Evolutionary conservation across 2,888 invertebrate species (phyloP), one percentile per base, ranked within the genome.

Genomic region (Paralinhomoeus sp.): DNA sequence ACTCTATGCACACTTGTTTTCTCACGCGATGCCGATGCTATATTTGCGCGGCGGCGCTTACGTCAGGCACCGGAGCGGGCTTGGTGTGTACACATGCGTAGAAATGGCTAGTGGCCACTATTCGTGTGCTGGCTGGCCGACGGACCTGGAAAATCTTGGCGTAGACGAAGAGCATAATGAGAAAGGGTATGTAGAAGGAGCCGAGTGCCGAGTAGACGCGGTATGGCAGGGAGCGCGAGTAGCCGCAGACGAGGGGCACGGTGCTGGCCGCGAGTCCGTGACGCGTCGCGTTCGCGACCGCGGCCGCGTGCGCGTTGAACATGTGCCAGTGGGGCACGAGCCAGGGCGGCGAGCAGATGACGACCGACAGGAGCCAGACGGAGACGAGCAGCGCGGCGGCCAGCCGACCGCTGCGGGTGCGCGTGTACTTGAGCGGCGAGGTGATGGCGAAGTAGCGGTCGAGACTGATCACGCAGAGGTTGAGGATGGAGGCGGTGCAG

Each of bases 131-230:
- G n/a, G n/a, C n/a, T n/a, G n/a, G n/a, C n/a, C n/a, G n/a, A n/a
- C 27, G 7, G 12, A 27, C 27, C n/a, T 54, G 49, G 47, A 61
- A 60, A 18, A 59, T 57, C 31, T 58, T 58, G 52, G 60, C 58
- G 47, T 65, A 65, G 33, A 67, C 64, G 36, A 57, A 62, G 1
- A 62, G 53, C 64, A 65, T 66, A n/a, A 65, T 61, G 37, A 61
- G 45, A 37, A 64, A 50, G 2, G 65, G 65, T 24, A 65, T 53
- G 50, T 63, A 65, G 51, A 67, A 65, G 20, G 66, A 66, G 1
- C 67, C 67, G 24, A 64, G 50, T 5, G 67, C 64, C 15, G 67
- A 62, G 53, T 64, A 64, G 39, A 64, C 57, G 18, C 64, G 56
- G 50, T 64, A 64, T n/a, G 56, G 48, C 9, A 57, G 50, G 2